Evolutionary conservation across 2,113 vertebrate species (phyloP), one percentile per base, ranked within the genome.

Genomic region (Apus apus): DNA sequence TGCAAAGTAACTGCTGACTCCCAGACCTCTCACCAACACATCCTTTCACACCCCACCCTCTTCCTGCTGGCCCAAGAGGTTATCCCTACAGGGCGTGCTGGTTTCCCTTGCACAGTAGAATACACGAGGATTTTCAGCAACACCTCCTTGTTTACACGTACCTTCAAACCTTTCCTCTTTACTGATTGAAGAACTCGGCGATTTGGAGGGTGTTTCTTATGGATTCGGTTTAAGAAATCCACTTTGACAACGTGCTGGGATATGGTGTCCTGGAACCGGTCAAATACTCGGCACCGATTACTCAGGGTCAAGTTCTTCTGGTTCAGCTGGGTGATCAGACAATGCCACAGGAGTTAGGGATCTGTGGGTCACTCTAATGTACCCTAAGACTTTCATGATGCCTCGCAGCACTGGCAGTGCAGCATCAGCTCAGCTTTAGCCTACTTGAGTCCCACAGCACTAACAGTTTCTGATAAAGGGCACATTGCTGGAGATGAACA

Each of bases 191-290:
- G 94, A 90, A 97, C 96, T 58, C 98, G 98, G 36, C 98, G 98
- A 94, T 99, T 99, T 9, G 99, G 99, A 32, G 98, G 98, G 70
- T 99, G 98, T 71, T 98, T 99, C 79, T 99, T 99, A 96, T 99
- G 99, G 94, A 99, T 98, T 97, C 98, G 97, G 82, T 98, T 99
- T 79, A 99, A 97, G 97, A 99, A 99, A 98, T 99, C 99, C 95
- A 99, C 98, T 97, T 99, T 99, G 94, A 99, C 98, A 8, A 99
- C 99, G 1, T 99, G 99, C 98, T 99, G 99, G 20, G 99, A 99
- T 95, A 99, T 98, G 95, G 99, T 98, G 97, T 99, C 99, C 97
- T 99, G 99, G 97, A 99, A 99, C 96, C 98, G 99, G 98, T 99
- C 99, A 82, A 99, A 99, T 68, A 99, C 99, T 98, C 99, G 99